phyloP scores from a whole-genome alignment of 2,797 vertebrate species.

The Trachurus trachurus region DNA sequence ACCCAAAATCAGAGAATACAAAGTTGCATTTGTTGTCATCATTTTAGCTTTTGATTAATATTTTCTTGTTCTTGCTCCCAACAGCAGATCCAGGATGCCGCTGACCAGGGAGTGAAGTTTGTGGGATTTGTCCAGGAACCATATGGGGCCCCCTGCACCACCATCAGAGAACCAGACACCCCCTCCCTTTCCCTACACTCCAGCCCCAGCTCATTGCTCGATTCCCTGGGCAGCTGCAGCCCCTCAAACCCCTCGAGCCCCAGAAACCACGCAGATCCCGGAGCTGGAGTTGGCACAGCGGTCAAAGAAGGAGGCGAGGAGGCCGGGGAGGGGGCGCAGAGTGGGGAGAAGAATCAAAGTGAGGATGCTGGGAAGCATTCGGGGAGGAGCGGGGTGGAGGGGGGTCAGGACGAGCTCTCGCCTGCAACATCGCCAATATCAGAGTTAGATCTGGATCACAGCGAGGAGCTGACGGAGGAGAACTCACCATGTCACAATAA shows the following conservation, averaged over 20 bases:
- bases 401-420: slow-evolving; percentile 46
- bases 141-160: slow-evolving; percentile 79
- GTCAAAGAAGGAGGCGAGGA: slow-evolving; percentile 50
- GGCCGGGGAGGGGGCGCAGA: slow-evolving; percentile 22
- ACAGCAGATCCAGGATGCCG: slow-evolving; percentile 95
- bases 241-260: slow-evolving; percentile 79
- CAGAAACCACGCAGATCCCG: slow-evolving; percentile 42
- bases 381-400: slow-evolving; percentile 22
- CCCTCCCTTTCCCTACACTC: slow-evolving; percentile 87
- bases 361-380: slow-evolving; percentile 58
- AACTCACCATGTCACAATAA: slow-evolving; percentile 78
- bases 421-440: slow-evolving; percentile 62
- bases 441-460: slow-evolving; percentile 57
- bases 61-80: not conserved
- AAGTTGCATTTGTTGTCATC: not conserved
- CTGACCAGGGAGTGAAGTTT: slow-evolving; percentile 94
- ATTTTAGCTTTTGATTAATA: not conserved
- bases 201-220: slow-evolving; percentile 87
- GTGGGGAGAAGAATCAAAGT: slow-evolving; percentile 28
- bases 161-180: slow-evolving; percentile 78
- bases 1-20: not conserved
- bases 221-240: slow-evolving; percentile 80
- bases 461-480: slow-evolving; percentile 67
- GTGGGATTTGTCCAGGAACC: slow-evolving; percentile 94
- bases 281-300: slow-evolving; percentile 8